These are phyloP conservation scores for Rhyzopertha dominica DNA, from an alignment of 1,140 invertebrate genomes.

Conservation along the genomic window DNA sequence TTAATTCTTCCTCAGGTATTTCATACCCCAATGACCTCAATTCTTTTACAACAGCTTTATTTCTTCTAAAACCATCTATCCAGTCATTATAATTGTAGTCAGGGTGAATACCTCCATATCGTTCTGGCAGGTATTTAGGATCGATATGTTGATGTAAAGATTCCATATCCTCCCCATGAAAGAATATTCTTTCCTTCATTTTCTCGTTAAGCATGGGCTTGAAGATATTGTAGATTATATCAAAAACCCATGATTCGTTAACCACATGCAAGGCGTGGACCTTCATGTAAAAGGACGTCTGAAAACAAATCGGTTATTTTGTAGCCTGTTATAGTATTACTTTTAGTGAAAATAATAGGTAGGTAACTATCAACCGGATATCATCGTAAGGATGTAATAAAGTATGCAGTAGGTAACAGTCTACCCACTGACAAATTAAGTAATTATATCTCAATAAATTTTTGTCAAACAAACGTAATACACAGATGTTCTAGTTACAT, in stretches of 20 bases:
- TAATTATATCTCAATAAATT: too few relatives aligned
- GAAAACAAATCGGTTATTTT: conserved; percentile 28
- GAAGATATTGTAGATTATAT: conserved; percentile 70
- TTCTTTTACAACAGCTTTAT: conserved; percentile 57
- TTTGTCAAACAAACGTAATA: too few relatives aligned
- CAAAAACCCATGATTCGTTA: conserved; percentile 74
- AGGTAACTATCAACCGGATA: too few relatives aligned
- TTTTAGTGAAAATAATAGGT: too few relatives aligned
- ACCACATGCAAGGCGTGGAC: conserved; percentile 72
- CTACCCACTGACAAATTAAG: too few relatives aligned
- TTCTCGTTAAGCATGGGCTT: conserved; percentile 64
- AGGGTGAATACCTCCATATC: conserved; percentile 62
- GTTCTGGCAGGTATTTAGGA: conserved; percentile 64
- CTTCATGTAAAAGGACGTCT: conserved; percentile 68
- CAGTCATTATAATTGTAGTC: conserved; percentile 69
- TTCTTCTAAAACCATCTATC: conserved; percentile 58
- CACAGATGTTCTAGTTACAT: too few relatives aligned
- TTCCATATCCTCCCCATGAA: conserved; percentile 69
- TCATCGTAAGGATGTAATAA: too few relatives aligned
- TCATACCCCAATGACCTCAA: conserved; percentile 58
- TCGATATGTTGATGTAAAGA: conserved; percentile 70
- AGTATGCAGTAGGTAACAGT: too few relatives aligned
- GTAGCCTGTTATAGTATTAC: too few relatives aligned
- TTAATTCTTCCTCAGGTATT: conserved; percentile 31
- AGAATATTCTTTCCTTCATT: conserved; percentile 66